Evolutionary conservation across 2,113 vertebrate genomes (phyloP), one percentile per base, ranked within the genome.

Genomic region (Amia ocellicauda): DNA sequence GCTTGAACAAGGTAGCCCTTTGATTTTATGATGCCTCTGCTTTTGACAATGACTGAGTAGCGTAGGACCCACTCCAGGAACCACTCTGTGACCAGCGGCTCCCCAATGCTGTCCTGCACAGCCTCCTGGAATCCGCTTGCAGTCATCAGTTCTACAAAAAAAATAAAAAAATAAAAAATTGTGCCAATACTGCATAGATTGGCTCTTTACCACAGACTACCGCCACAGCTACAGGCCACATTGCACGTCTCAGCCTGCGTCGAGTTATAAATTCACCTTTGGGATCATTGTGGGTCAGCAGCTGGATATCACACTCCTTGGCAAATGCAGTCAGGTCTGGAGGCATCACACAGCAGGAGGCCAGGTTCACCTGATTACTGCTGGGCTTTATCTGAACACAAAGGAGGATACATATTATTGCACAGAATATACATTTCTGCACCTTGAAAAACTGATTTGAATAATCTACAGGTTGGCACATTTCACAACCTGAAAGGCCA

Each of bases 271-370:
- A n/a, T n/a, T 84, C 77, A 99, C 97, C 97, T 94, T 96, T 97
- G 28, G 96, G 91, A 63, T 99, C 97, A 66, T 89, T 99, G 85
- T 99, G 97, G 62, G 96, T 99, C 73, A 99, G 84, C 16, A 99
- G 87, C 83, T 99, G 96, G 77, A 99, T 98, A 77, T 97, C 96
- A 75, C 90, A 95, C 65, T 97, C 84, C 80, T 99, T 99, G 8
- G 97, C 96, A 63, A 99, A 99, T 22, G 94, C 94, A 59, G 96
- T 99, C 60, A 99, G 83, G 76, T 99, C 97, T 17, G 96, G 96
- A 63, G 97, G 97, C 97, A 99, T 99, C 78, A 99, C 96, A 70
- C 97, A 99, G 83, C 97, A 99, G 43, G 97, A 99, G 27, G 97
- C 96, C 53, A 99, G 86, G 78, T 99, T 99, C 55, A 99, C 95